A percentile compares a stretch with the other conserved stretches of the same genome.
Conservation (phyloP, 2,113 vertebrate species). For the Sporophila hypoxantha region DNA sequence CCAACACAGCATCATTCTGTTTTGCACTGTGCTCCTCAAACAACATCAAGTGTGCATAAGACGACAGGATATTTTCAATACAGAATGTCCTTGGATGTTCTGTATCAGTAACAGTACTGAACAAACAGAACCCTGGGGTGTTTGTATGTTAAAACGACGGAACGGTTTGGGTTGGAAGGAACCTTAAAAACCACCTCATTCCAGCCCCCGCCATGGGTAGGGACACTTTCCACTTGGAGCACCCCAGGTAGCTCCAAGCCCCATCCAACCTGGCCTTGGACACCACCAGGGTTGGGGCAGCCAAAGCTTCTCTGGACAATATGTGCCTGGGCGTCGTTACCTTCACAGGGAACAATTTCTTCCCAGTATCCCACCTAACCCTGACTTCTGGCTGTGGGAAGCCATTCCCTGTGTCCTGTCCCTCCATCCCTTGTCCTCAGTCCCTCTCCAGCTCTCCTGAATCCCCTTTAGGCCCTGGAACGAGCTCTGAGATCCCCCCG, state of each 20-base stretch:
- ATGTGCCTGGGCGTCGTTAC: not conserved
- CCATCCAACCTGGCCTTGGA: not conserved
- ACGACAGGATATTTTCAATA: not conserved
- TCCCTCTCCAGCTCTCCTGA: not conserved
- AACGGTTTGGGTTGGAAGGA: not conserved
- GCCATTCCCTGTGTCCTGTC: not conserved
- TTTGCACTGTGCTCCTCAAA: not conserved
- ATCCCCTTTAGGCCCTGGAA: not conserved
- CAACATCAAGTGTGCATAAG: not conserved
- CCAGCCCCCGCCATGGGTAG: not conserved
- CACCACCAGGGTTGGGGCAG: not conserved
- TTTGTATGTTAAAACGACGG: not conserved
- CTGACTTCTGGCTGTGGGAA: not conserved
- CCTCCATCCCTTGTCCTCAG: not conserved
- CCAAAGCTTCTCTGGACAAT: not conserved
- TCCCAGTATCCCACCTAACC: fast-evolving
- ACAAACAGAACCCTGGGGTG: not conserved
- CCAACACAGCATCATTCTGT: not conserved
- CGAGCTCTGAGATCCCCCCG: not conserved
- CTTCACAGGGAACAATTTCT: not conserved
- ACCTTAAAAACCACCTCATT: not conserved
- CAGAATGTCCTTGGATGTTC: not conserved
- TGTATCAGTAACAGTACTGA: not conserved
- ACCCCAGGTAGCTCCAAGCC: not conserved
- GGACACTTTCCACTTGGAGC: not conserved